phyloP scores from a whole-genome alignment of 2,888 invertebrate genomes.

The Cheilosia impressa region DNA sequence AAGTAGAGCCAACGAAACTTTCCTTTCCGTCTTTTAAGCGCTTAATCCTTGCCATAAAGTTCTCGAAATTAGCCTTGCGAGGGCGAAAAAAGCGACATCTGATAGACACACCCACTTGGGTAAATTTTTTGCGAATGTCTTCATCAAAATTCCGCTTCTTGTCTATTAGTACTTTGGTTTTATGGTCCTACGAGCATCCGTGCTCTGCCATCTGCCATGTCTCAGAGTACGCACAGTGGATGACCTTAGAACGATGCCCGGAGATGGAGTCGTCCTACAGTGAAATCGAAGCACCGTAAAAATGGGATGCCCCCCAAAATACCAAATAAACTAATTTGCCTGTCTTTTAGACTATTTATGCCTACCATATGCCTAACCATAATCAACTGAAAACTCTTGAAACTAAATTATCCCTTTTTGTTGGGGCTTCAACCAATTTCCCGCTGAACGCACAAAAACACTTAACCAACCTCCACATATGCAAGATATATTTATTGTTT shows the following conservation, averaged over 20 bases:
- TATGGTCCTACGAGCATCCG: slow-evolving; percentile 29
- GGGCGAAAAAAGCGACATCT: background rate
- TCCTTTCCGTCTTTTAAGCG: slow-evolving; percentile 24
- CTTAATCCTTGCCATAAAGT: slow-evolving; percentile 61
- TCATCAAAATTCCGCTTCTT: slow-evolving; percentile 34
- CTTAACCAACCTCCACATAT: slow-evolving; percentile 10
- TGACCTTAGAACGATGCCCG: slow-evolving; percentile 6
- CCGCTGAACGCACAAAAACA: slow-evolving; percentile 54
- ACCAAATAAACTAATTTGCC: slow-evolving; percentile 61
- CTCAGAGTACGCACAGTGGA: background rate
- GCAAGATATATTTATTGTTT: slow-evolving; percentile 49
- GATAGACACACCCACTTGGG: slow-evolving; percentile 19
- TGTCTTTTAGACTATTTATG: slow-evolving; percentile 18
- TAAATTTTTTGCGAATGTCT: slow-evolving; percentile 9
- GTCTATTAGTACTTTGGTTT: slow-evolving; percentile 31
- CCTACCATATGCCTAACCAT: slow-evolving; percentile 41
- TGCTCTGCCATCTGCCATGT: background rate
- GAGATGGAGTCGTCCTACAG: slow-evolving; percentile 19
- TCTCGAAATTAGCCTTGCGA: slow-evolving; percentile 35
- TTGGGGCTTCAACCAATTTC: slow-evolving; percentile 59
- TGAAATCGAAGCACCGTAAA: slow-evolving; percentile 31
- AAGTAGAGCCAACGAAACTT: slow-evolving; percentile 9
- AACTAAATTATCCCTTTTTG: slow-evolving; percentile 67
- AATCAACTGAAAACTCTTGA: slow-evolving; percentile 61
- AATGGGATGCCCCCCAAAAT: background rate